Percentiles rank a stretch among this genome's conserved stretches.
Evolutionary conservation across 2,888 invertebrate species (phyloP).

Genomic region (Eupithecia inturbata): DNA sequence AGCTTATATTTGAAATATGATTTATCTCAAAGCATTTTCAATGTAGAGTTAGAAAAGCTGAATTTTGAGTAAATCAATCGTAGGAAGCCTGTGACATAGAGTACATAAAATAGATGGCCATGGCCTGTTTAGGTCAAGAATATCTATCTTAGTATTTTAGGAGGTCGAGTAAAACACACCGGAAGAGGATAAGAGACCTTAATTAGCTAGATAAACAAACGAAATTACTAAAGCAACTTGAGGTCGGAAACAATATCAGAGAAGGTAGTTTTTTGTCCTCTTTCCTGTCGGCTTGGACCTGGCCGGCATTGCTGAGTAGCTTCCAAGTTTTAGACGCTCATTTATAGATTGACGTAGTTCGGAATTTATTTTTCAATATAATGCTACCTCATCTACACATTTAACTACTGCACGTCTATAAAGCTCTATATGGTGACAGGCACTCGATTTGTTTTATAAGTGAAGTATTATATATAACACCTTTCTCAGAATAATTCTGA

Average conservation of each 20-base stretch:
- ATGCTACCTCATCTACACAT: too few relatives aligned
- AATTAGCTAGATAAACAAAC: conserved; percentile 20
- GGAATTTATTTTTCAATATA: too few relatives aligned
- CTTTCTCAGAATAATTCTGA: too few relatives aligned
- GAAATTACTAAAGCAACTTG: conserved; percentile 18
- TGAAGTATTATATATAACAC: too few relatives aligned
- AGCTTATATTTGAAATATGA: background rate
- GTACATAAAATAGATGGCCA: background rate
- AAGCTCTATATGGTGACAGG: too few relatives aligned
- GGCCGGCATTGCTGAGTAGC: conserved; percentile 7
- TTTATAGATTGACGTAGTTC: background rate
- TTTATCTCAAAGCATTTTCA: background rate
- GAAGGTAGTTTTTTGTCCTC: conserved; percentile 10
- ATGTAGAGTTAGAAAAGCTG: background rate
- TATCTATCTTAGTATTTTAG: background rate
- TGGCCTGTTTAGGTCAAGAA: conserved; percentile 2
- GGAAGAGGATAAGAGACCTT: conserved; percentile 17
- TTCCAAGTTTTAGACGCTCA: background rate
- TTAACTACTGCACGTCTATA: too few relatives aligned
- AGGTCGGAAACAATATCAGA: conserved; percentile 23
- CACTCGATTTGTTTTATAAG: too few relatives aligned
- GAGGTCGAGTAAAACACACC: conserved; percentile 7
- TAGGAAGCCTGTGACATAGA: background rate
- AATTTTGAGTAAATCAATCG: background rate
- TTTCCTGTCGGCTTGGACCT: conserved; percentile 19